Base-by-base conservation (phyloP, 2,888 invertebrate genomes). In the Leptodirus hochenwartii region DNA sequence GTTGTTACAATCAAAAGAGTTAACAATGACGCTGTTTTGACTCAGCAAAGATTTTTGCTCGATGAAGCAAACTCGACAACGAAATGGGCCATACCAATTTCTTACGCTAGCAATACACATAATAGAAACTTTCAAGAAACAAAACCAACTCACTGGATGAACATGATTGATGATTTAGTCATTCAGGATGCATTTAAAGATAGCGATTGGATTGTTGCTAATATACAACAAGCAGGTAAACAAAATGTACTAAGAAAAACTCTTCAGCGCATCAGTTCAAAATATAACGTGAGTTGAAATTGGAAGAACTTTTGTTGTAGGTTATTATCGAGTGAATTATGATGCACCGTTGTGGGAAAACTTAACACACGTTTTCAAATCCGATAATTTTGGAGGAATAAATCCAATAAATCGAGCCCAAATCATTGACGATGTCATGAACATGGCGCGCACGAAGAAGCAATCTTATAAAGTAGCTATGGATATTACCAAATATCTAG, bases 361-460 rank as follows among this genome's bases (percentile, higher is more conserved):
- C n/a, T n/a, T 41, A 5, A 17, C n/a, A 39, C 43, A 47, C 1
- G 50, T 51, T 27, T 62, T 67, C 1, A 52, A 56, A n/a, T 46
- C 45, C 2, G 4, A 11, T n/a, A n/a, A n/a, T n/a, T n/a, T n/a
- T n/a, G n/a, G n/a, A n/a, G n/a, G n/a, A n/a, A n/a, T n/a, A n/a
- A n/a, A n/a, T n/a, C n/a, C n/a, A n/a, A n/a, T n/a, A 8, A 80
- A 80, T 50, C 62, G 75, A 41, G 82, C 80, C 3, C 81, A 66
- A 61, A 61, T 77, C 15, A 65, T 90, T 8, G 79, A 88, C 43
- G 91, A 91, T 50, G 62, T 75, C 2, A 61, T 79, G 40, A 72
- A 72, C 51, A 61, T 78, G 32, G 81, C 79, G n/a, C 63, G 74
- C 27, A 64, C 69, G 9, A 66, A 67, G 2, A 42, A 63, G 13